Percentiles rank a stretch among this genome's conserved stretches.
Evolutionary conservation across 1,140 invertebrate genomes (phyloP).

Genomic region (Gryon sp.): DNA sequence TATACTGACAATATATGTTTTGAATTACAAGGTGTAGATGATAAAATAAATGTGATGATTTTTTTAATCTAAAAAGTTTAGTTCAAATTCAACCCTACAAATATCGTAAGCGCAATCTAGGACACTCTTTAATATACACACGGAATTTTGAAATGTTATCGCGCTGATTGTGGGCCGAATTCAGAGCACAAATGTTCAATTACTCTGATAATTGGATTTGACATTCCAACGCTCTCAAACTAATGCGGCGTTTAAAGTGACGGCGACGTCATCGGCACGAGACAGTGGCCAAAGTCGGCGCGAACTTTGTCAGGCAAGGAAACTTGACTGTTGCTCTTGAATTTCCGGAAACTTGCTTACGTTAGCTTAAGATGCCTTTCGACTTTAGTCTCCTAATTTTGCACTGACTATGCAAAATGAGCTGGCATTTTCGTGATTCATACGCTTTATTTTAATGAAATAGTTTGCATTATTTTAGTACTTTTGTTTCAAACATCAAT

Average conservation of each 20-base stretch:
- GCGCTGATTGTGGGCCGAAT: conserved; percentile 36
- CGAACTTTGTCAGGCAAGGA: conserved; percentile 42
- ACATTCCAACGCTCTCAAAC: conserved; percentile 59
- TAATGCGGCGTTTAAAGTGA: conserved; percentile 54
- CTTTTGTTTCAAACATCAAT: not conserved
- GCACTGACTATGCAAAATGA: conserved; percentile 25
- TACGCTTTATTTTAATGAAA: conserved; percentile 1
- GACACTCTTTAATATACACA: conserved; percentile 22
- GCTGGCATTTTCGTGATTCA: conserved; percentile 27
- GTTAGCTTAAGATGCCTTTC: conserved; percentile 22
- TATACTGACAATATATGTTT: too few species aligned
- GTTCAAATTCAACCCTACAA: not conserved
- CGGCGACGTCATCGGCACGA: conserved; percentile 56
- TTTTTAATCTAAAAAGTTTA: too few species aligned
- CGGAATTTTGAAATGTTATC: conserved; percentile 23
- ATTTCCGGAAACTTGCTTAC: conserved; percentile 54
- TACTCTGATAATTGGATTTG: conserved; percentile 63
- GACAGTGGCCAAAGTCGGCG: conserved; percentile 55
- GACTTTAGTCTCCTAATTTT: conserved; percentile 36
- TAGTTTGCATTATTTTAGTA: not conserved
- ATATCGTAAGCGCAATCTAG: too few species aligned
- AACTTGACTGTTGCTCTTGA: conserved; percentile 61
- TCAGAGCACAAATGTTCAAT: conserved; percentile 57
- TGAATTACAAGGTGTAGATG: too few species aligned
- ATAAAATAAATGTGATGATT: too few species aligned